Evolutionary conservation across 2,113 vertebrate genomes (phyloP).

Genomic region (Gopherus flavomarginatus): DNA sequence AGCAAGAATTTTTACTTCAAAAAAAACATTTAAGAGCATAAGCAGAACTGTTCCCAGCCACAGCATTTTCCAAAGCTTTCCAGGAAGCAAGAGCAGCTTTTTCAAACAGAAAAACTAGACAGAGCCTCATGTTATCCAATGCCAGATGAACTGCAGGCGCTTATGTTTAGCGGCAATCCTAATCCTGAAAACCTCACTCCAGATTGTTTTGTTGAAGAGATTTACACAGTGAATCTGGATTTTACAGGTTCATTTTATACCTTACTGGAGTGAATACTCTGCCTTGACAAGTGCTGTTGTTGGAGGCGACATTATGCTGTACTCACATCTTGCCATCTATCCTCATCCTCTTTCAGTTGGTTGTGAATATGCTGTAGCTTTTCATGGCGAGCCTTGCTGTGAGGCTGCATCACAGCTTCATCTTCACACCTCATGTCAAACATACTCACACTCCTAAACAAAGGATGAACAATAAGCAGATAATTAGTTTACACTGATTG

Average conservation of each 20-base stretch:
- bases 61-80: not conserved
- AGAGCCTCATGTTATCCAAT: not conserved
- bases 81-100: not conserved
- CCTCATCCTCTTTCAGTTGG: conserved; percentile 92
- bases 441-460: conserved; percentile 93
- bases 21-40: not conserved
- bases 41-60: not conserved
- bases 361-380: conserved; percentile 91
- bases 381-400: conserved; percentile 93
- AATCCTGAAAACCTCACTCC: not conserved
- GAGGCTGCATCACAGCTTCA: conserved; percentile 83
- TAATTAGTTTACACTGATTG: not conserved
- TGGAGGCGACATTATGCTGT: not conserved
- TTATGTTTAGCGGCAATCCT: not conserved
- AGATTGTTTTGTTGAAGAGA: not conserved
- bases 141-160: not conserved
- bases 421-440: conserved; percentile 95
- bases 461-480: not conserved
- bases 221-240: not conserved
- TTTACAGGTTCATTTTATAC: not conserved
- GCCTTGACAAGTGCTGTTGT: not conserved
- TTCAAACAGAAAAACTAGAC: not conserved
- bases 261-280: not conserved
- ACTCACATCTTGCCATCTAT: conserved; percentile 97
- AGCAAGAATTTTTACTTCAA: not conserved